Base-by-base conservation (phyloP, 2,888 invertebrate species). In the Limnephilus auricula region DNA sequence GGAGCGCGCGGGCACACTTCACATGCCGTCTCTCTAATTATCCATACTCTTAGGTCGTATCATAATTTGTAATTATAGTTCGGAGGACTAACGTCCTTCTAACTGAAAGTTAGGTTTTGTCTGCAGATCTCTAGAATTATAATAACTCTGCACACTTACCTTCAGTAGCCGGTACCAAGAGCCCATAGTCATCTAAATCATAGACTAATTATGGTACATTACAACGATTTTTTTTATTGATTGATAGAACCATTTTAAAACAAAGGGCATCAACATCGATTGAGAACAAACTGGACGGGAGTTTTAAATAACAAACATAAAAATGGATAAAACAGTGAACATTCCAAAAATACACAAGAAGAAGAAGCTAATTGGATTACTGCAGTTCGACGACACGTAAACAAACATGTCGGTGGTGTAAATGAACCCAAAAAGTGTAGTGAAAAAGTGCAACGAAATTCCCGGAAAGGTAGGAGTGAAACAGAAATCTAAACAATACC, bases 341-440 rank as follows among this genome's bases (percentile, higher is more conserved):
- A 87, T 31, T 84, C 37, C 65, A 65, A 84, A 87, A 15, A 80
- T 90, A 31, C 32, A 86, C 40, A 90, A 84, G 30, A 90, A 86
- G 82, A 85, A 85, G 45, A 92, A 92, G 87, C 79, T 82, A 80
- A 90, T 89, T 32, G 37, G 89, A 65, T 50, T 89, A 13, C 50
- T 89, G 79, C 90, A 84, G 34, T 92, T 90, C 34, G 92, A 92
- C 80, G 92, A 92, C 37, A 92, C 92, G 40, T 92, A 92, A 89
- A 84, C 15, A 45, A 82, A 50, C 30, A 88, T 91, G 89, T 37
- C 34, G 32, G 37, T 88, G 87, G 78, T 32, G 65, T 40, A 25
- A 89, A 65, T 25, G 18, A 79, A 88, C 18, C 18, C n/a, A 87
- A 65, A 88, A 78, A 45, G 45, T 84, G 84, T 40, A 37, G 84